A percentile compares a stretch with the other conserved stretches of the same genome.
Conservation (phyloP, 2,888 invertebrate genomes). For the Caenorhabditis sp. region DNA sequence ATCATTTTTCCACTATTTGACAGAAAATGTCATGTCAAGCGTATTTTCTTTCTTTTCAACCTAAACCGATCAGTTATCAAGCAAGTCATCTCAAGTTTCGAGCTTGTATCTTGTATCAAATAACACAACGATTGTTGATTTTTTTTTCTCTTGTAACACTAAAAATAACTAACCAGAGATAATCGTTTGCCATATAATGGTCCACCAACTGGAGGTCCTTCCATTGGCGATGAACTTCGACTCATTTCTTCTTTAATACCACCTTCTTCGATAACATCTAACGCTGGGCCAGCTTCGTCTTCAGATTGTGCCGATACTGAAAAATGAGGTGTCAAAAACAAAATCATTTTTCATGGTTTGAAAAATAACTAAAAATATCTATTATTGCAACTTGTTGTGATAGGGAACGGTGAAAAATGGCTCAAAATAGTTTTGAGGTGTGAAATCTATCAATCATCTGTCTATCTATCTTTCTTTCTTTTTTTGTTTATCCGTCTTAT, state of each 20-base stretch:
- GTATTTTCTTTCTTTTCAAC: not conserved
- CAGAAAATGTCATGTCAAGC: too few species aligned
- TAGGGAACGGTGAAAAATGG: not conserved
- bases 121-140: constrained; percentile 1
- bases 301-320: constrained; percentile 51
- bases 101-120: not conserved
- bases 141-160: not conserved
- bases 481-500: not conserved
- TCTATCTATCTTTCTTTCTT: not conserved
- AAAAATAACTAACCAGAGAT: constrained; percentile 42
- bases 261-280: constrained; percentile 55
- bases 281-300: constrained; percentile 41
- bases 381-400: not conserved
- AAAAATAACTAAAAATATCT: not conserved
- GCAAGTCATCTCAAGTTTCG: not conserved
- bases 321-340: not conserved
- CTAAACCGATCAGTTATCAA: not conserved
- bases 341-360: not conserved
- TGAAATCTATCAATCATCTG: constrained; percentile 7
- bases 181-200: constrained; percentile 57
- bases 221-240: constrained; percentile 52
- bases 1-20: too few species aligned
- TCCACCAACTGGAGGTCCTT: constrained; percentile 49
- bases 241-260: constrained; percentile 36
- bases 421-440: not conserved